These are phyloP conservation scores for Sander lucioperca DNA, from an alignment of 2,113 vertebrate species.

Conservation along the genomic window DNA sequence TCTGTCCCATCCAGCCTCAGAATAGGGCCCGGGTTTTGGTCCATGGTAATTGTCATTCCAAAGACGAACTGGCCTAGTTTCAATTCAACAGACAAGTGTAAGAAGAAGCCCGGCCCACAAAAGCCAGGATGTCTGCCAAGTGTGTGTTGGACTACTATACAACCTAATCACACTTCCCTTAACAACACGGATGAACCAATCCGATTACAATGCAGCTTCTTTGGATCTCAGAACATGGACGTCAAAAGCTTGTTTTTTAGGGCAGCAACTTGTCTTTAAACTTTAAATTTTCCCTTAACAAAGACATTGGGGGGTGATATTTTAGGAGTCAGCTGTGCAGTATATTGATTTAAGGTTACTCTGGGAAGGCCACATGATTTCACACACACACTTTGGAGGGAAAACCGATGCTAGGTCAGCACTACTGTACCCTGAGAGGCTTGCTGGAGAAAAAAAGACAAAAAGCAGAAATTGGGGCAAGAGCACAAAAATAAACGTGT, in stretches of 20 bases:
- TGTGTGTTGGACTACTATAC: slow-evolving; percentile 48
- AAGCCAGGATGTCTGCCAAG: slow-evolving; percentile 69
- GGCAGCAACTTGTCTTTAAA: not conserved
- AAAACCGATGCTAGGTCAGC: slow-evolving; percentile 1
- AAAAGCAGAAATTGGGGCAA: not conserved
- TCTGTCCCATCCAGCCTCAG: slow-evolving; percentile 70
- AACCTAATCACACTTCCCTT: slow-evolving; percentile 64
- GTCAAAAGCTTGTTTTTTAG: not conserved
- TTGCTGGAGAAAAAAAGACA: not conserved
- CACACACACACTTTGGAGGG: slow-evolving; percentile 13
- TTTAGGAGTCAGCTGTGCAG: not conserved
- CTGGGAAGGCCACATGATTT: not conserved
- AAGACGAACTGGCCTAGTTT: slow-evolving; percentile 93
- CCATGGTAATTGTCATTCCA: slow-evolving; percentile 93
- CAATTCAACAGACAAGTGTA: slow-evolving; percentile 81
- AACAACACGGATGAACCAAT: slow-evolving; percentile 63
- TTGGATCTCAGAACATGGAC: not conserved
- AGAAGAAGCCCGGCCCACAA: slow-evolving; percentile 66
- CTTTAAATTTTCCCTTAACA: not conserved
- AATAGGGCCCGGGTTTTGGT: slow-evolving; percentile 80
- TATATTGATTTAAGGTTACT: not conserved
- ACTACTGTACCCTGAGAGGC: not conserved
- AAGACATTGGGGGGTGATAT: not conserved
- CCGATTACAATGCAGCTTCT: slow-evolving; percentile 64
- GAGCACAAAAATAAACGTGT: not conserved